Evolutionary conservation across 2,888 invertebrate species (phyloP), one percentile per base, ranked within the genome.

Genomic region (Abscondita cerata): DNA sequence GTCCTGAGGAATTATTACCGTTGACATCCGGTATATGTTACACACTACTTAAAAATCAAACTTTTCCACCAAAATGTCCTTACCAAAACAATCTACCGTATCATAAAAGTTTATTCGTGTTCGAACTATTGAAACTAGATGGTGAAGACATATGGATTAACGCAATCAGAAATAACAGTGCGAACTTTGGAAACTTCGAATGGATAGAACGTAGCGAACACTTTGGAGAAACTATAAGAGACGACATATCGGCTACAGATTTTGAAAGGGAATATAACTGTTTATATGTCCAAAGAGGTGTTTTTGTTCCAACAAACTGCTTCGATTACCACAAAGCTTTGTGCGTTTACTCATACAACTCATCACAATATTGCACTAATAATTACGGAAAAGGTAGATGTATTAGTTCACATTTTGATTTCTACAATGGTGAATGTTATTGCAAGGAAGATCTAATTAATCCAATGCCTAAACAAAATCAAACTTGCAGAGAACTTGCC

Each of bases 81-180:
- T 51, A 51, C 18, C 12, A 36, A 33, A 51, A 51, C 16, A 36
- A 36, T 36, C n/a, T 51, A 16, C 51, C 51, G 2, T 51, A 51
- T 34, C 3, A 34, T 18, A 51, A 51, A 51, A 16, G 16, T 4
- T 6, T 34, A 16, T 20, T 13, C n/a, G 31, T 48, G 31, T 19
- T 48, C n/a, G 5, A 12, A 6, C 12, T 48, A 12, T 11, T 48
- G 11, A 25, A 19, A 13, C 12, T 48, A 15, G 15, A 13, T 31
- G n/a, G 31, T 12, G 8, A 4, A 12, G 20, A 25, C n/a, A 53
- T 59, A 18, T 59, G 59, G 59, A 13, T 59, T 13, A n/a, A 36
- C 4, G 52, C 53, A 12, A 11, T 40, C n/a, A 13, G 59, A 13
- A 53, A 59, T 20, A 19, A 5, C 1, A 25, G 31, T 15, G 16